phyloP scores from a whole-genome alignment of 1,140 invertebrate genomes.

The Tachypleus tridentatus region DNA sequence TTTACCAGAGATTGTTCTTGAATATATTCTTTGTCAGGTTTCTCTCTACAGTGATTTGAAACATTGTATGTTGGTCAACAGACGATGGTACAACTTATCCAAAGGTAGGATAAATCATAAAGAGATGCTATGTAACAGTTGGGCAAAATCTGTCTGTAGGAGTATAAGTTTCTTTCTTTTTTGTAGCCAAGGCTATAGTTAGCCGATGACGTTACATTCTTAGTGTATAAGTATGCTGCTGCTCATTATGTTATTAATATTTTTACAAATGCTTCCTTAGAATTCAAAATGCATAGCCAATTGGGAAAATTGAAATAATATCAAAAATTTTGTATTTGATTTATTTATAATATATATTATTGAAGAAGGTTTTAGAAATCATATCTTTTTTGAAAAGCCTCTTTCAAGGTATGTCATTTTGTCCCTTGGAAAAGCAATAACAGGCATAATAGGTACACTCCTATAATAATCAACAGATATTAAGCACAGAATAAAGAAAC shows the following conservation, averaged over 20 bases:
- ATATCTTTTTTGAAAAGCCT: too few relatives aligned
- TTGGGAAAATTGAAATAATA: too few relatives aligned
- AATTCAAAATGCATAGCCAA: too few relatives aligned
- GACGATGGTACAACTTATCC: constrained; percentile 64
- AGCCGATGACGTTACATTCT: neutral
- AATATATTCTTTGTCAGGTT: constrained; percentile 76
- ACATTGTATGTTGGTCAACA: constrained; percentile 68
- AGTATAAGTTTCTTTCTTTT: constrained; percentile 7
- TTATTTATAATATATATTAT: too few relatives aligned
- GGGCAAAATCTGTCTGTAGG: constrained; percentile 5
- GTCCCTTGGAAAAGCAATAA: too few relatives aligned
- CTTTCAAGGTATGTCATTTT: too few relatives aligned
- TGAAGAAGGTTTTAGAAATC: too few relatives aligned
- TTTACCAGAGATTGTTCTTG: constrained; percentile 81
- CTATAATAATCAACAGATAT: too few relatives aligned
- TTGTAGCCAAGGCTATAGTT: constrained; percentile 8
- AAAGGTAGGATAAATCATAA: constrained; percentile 50
- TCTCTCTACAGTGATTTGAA: constrained; percentile 82
- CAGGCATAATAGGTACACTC: too few relatives aligned
- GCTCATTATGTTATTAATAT: neutral
- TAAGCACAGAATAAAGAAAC: too few relatives aligned
- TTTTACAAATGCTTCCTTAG: neutral
- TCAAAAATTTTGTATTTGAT: too few relatives aligned
- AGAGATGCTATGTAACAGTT: constrained; percentile 5
- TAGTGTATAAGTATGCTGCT: constrained; percentile 9